Evolutionary conservation across 1,140 invertebrate genomes (phyloP).

Genomic region (Hesperophylax magnus): DNA sequence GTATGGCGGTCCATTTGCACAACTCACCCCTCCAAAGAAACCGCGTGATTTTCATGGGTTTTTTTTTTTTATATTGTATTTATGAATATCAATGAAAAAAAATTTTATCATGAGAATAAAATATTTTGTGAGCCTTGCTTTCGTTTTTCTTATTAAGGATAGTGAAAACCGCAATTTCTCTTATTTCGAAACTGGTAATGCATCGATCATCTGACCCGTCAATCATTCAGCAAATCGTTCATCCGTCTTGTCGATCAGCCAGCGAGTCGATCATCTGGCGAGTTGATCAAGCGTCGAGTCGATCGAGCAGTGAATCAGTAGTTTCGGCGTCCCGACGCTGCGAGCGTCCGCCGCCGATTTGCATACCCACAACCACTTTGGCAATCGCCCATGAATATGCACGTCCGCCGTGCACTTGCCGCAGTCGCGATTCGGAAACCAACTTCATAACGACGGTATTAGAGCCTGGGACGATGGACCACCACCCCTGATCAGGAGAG

Average conservation of each 20-base stretch:
- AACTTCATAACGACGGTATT: constrained; percentile 7
- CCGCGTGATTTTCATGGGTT: too few species aligned
- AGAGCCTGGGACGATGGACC: background rate
- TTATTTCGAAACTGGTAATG: too few species aligned
- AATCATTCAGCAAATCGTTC: background rate
- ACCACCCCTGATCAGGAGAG: too few species aligned
- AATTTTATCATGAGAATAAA: too few species aligned
- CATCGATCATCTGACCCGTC: too few species aligned
- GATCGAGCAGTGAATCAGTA: background rate
- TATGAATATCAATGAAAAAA: too few species aligned
- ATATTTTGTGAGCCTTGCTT: too few species aligned
- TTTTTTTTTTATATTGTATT: too few species aligned
- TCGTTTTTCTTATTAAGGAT: too few species aligned
- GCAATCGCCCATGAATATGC: constrained; percentile 31
- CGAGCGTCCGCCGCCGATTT: background rate
- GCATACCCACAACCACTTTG: constrained; percentile 24
- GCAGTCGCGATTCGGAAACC: constrained; percentile 6
- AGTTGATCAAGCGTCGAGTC: background rate
- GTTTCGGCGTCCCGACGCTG: background rate
- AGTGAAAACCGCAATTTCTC: too few species aligned
- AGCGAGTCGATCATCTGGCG: background rate
- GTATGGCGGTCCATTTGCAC: too few species aligned
- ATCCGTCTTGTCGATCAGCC: background rate
- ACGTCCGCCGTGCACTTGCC: background rate
- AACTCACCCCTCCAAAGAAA: too few species aligned